Evolutionary conservation across 1,140 invertebrate genomes (phyloP), one percentile per base, ranked within the genome.

Genomic region (Trachymyrmex cornetzi): DNA sequence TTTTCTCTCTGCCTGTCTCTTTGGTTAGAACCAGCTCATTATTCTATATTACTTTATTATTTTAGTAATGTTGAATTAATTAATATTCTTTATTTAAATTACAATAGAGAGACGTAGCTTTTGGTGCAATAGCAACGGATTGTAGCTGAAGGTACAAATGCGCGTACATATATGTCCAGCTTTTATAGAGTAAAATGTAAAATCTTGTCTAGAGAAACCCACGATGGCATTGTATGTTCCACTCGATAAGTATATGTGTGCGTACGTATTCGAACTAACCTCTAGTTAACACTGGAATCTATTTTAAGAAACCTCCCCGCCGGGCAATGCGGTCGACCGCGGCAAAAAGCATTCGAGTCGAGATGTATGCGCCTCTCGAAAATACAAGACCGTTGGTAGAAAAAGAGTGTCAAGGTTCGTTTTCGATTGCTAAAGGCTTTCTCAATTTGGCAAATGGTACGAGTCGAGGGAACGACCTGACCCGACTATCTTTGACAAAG

Each of bases 331-430:
- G 91, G 90, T 91, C 90, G 84, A 75, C 81, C 74, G 81, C 86
- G 77, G 77, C 88, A 91, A 88, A 91, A 87, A 89, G 77, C 89
- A 87, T 88, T 14, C 82, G 44, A 63, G 90, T 87, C 71, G 59
- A 85, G 87, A 75, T 85, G 77, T 34, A 87, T 87, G 91, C 82
- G 85, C 86, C 93, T 91, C 91, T 93, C 91, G 88, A 92, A 89
- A 88, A 94, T 84, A 44, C 69, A 90, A 90, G 87, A 90, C 22
- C 53, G 59, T 14, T 30, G 67, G 50, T 34, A 22, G 27, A 9
- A 75, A 87, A 94, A 92, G 86, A 91, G 84, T 93, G 92, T 92
- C 94, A 93, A 94, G 94, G 93, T 94, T 91, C 90, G 82, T 85
- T 93, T 93, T 93, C 92, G 93, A 94, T 93, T 91, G 91, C 88